Conservation (phyloP, 2,888 invertebrate species). For the Andrena dorsata region DNA sequence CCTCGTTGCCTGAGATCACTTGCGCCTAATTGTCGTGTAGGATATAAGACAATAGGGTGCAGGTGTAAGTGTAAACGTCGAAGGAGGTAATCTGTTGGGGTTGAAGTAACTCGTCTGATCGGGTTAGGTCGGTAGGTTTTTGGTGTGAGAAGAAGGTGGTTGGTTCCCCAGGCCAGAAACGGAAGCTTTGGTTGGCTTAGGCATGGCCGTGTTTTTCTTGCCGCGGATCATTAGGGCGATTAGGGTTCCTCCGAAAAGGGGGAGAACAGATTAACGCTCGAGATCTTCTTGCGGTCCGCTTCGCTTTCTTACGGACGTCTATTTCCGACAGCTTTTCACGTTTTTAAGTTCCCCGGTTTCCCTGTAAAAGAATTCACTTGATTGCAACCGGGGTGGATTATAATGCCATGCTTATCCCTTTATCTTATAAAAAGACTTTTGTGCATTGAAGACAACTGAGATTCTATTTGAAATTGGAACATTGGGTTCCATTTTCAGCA, state of each 20-base stretch:
- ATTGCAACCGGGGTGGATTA: conserved; percentile 3
- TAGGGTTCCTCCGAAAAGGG: conserved; percentile 82
- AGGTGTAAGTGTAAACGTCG: conserved; percentile 51
- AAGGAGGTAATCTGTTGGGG: conserved; percentile 75
- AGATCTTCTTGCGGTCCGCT: conserved; percentile 67
- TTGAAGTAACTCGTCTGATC: conserved; percentile 75
- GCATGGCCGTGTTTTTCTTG: conserved; percentile 83
- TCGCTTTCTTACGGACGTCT: conserved; percentile 61
- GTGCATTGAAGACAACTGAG: too few relatives aligned
- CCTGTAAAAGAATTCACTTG: background rate
- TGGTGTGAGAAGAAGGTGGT: conserved; percentile 76
- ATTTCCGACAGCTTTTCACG: conserved; percentile 39
- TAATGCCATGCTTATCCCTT: conserved; percentile 1
- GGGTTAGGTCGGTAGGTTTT: conserved; percentile 75
- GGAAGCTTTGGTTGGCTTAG: conserved; percentile 82
- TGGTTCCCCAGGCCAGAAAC: conserved; percentile 76
- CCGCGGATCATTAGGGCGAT: conserved; percentile 84
- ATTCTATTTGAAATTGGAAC: too few relatives aligned
- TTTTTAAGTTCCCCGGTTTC: conserved; percentile 32
- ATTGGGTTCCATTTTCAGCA: too few relatives aligned
- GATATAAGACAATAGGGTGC: conserved; percentile 30
- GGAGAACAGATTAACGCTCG: conserved; percentile 81
- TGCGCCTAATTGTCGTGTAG: conserved; percentile 14
- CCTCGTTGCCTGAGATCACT: background rate
- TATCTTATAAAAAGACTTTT: background rate